Base-by-base conservation (phyloP, 53 echinoderm and acorn worm genomes). In the Crossaster papposus region DNA sequence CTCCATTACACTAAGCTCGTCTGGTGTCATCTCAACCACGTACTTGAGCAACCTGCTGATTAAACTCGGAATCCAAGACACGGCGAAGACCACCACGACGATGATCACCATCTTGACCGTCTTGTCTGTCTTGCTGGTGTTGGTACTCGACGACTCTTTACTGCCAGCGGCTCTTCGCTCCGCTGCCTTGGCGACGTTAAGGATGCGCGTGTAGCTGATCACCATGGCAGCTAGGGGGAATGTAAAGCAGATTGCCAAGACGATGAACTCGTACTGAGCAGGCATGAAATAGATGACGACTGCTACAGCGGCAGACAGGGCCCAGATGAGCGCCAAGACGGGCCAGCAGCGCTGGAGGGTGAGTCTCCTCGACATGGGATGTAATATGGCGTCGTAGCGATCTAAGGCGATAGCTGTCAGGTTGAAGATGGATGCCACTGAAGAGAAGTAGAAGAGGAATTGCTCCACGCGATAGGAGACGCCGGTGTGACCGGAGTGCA, bases 91-190 rank as follows among this genome's bases (percentile, higher is more conserved):
- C 18, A 81, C 95, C 72, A 96, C 90, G 14, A 96, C 94, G 18
- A 96, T 89, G 86, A 96, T 86, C 44, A 96, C 97, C 97, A 96
- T 96, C 33, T 93, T 93, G 37, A 95, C 95, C 0, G 97, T 96
- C 86, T 91, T 95, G 78, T 96, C 97, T 35, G 83, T 89, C 54
- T 83, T 90, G 30, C 82, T 30, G 14, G 14, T 55, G 14, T 72
- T 31, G 4, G 36, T 28, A 2, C 4, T 13, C 4, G 70, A 23
- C 2, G 68, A 37, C 23, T 36, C 18, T 33, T 36, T 31, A n/a
- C 75, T 38, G 23, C 14, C 84, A 14, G 31, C 88, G 64, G 77
- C 54, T 51, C 88, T 81, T 30, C 91, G 85, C 29, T 79, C 88
- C 2, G 95, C 79, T 63, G 81, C 31, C 62, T 82, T 89, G 24